Percentiles rank a stretch among this genome's conserved stretches.
phyloP scores from a whole-genome alignment of 2,888 invertebrate species.

The Chydorus sphaericus region DNA sequence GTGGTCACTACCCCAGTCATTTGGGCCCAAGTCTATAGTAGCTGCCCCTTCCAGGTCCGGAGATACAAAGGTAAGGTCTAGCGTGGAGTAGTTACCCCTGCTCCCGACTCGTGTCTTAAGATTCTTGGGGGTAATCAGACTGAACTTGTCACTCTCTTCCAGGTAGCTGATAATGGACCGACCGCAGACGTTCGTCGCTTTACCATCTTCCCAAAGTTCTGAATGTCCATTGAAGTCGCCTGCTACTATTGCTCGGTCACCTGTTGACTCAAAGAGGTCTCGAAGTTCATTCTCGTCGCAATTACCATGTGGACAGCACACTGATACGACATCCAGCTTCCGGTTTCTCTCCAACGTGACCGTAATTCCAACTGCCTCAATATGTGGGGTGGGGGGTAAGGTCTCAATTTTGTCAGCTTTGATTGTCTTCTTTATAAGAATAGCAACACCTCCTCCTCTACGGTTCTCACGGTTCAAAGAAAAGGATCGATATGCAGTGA shows the following conservation, averaged over 20 bases:
- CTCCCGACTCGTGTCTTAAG: not conserved
- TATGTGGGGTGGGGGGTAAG: not conserved
- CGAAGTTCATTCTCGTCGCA: not conserved
- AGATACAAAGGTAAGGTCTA: not conserved
- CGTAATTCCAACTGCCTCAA: not conserved
- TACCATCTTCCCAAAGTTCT: not conserved
- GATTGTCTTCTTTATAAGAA: not conserved
- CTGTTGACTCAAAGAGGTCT: not conserved
- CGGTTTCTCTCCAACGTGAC: not conserved
- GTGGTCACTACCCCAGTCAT: constrained; percentile 2
- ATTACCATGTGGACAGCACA: not conserved
- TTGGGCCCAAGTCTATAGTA: not conserved
- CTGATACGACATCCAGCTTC: not conserved
- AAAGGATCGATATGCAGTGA: not conserved
- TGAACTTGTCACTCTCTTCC: not conserved
- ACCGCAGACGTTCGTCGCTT: not conserved
- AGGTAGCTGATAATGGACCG: not conserved
- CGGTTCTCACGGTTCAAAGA: not conserved
- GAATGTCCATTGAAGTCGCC: not conserved
- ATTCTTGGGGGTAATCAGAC: not conserved
- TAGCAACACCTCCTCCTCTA: not conserved
- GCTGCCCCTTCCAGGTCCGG: not conserved
- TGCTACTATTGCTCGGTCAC: not conserved
- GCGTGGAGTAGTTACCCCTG: not conserved
- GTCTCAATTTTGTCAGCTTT: not conserved